Evolutionary conservation across 1,140 invertebrate genomes (phyloP).

Genomic region (Pseudomyrmex cubaensis): DNA sequence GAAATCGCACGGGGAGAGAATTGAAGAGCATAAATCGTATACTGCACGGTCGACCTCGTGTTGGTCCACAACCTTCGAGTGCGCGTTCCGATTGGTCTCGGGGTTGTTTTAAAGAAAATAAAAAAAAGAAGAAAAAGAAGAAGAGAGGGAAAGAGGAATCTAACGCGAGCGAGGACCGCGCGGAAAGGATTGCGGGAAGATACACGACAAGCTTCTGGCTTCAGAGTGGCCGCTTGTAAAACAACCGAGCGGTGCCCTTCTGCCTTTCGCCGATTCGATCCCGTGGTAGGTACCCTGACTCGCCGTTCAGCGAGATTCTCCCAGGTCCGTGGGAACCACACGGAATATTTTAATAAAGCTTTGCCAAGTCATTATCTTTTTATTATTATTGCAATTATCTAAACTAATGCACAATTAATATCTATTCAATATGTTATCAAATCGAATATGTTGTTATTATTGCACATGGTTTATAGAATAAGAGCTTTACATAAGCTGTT

Average conservation of each 20-base stretch:
- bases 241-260: conserved; percentile 76
- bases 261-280: conserved; percentile 71
- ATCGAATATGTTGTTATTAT: neutral
- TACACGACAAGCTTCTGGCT: conserved; percentile 78
- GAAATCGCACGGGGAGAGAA: conserved; percentile 61
- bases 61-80: conserved; percentile 67
- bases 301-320: conserved; percentile 62
- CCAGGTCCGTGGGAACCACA: conserved; percentile 69
- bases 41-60: conserved; percentile 59
- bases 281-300: conserved; percentile 70
- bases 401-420: conserved; percentile 4
- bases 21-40: conserved; percentile 70
- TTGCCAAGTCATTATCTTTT: neutral
- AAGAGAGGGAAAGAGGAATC: conserved; percentile 62
- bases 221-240: conserved; percentile 78
- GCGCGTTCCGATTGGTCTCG: conserved; percentile 64
- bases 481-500: too few species aligned
- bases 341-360: conserved; percentile 74
- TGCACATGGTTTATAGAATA: neutral
- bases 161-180: conserved; percentile 68
- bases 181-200: conserved; percentile 67
- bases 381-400: neutral
- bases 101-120: neutral
- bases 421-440: neutral
- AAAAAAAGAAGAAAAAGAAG: conserved; percentile 3